Evolutionary conservation across 1,140 invertebrate species (phyloP), one percentile per base, ranked within the genome.

Genomic region (Hesperophylax magnus): DNA sequence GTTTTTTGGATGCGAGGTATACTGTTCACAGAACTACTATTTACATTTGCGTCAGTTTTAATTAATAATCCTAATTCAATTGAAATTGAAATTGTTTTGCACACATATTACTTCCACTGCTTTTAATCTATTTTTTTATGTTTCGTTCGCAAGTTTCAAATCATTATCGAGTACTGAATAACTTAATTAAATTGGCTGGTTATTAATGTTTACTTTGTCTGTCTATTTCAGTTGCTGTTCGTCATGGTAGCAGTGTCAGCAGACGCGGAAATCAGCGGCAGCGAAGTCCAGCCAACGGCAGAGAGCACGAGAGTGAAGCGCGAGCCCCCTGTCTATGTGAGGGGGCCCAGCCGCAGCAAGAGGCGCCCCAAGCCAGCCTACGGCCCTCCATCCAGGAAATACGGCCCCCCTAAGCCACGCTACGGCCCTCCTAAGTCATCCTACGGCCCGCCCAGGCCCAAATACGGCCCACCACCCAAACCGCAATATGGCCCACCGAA

Each of bases 381-480:
- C 61, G 86, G 86, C 17, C 84, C 85, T 1, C 85, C 86, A 17
- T 81, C 82, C 69, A 63, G 78, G 22, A 80, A 56, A 17, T 86
- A 85, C 75, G 85, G 85, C 6, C 82, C 84, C 31, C 58, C 82
- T 5, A 83, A 47, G 27, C 58, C 84, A 6, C 69, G 69, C 18
- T 75, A 81, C 67, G 63, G 76, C 11, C 82, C 80, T 18, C 80
- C 85, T 14, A 84, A 85, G 65, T 76, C 82, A 11, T 27, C 22
- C 1, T 85, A 86, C 54, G 86, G 86, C n/a, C 84, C 85, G 5
- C 85, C 85, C 6, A 86, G 85, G 81, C 69, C 83, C 24, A 81
- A 58, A 24, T 86, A 86, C 63, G 85, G 85, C 9, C 85, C 86
- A 18, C 85, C 86, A 14, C 84, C 85, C 31, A 80, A 80, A 75